Percentiles rank a stretch among this genome's conserved stretches.
These are phyloP conservation scores for Gasterosteus aculeatus DNA, from an alignment of 2,113 vertebrate species.

Conservation along the genomic window DNA sequence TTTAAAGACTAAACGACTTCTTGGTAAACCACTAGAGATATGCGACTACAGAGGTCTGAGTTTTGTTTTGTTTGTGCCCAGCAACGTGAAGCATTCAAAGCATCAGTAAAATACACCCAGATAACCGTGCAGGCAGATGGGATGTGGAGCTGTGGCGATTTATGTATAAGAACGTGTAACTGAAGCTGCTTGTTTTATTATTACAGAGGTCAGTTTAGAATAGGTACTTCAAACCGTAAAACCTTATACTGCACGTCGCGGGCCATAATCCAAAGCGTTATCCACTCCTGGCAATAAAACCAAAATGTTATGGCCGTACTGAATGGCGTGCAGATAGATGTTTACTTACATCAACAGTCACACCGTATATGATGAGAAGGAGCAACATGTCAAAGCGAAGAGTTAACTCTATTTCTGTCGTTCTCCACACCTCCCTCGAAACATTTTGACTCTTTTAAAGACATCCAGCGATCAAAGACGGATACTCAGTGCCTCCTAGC, in stretches of 20 bases:
- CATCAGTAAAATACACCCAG: not conserved
- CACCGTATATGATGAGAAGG: not conserved
- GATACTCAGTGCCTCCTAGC: constrained; percentile 54
- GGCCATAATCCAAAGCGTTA: not conserved
- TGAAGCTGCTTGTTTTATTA: not conserved
- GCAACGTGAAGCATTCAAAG: not conserved
- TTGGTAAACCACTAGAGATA: not conserved
- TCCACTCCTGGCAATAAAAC: not conserved
- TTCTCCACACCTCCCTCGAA: constrained; percentile 7
- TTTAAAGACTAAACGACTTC: not conserved
- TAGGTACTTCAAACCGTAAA: not conserved
- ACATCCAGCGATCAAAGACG: constrained; percentile 54
- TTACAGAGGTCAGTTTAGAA: not conserved
- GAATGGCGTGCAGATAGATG: not conserved
- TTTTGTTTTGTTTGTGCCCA: not conserved
- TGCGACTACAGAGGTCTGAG: not conserved
- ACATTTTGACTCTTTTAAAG: constrained; percentile 38
- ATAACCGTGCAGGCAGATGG: too few relatives aligned
- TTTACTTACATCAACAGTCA: not conserved
- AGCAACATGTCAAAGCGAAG: constrained; percentile 1
- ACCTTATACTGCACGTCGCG: not conserved
- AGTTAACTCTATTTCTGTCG: constrained; percentile 34
- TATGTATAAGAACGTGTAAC: not conserved
- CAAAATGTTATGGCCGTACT: not conserved
- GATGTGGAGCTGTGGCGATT: not conserved